phyloP scores from a whole-genome alignment of 2,797 vertebrate genomes.

The Myiotriccus ornatus region DNA sequence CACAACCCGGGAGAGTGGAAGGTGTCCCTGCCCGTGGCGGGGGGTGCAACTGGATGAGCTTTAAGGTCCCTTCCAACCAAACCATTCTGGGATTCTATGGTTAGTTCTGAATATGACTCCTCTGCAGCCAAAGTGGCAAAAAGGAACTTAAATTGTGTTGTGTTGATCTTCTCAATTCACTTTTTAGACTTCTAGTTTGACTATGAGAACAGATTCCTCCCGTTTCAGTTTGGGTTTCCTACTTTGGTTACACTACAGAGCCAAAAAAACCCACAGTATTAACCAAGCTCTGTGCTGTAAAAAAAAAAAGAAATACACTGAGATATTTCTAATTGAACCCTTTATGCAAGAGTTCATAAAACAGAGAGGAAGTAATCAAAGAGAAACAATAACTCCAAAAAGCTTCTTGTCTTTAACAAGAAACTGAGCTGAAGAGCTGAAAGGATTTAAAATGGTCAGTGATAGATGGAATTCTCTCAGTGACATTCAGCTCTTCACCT shows the following conservation, averaged over 20 bases:
- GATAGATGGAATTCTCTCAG: neutral
- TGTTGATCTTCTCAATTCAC: neutral
- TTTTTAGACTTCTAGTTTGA: neutral
- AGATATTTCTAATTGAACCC: neutral
- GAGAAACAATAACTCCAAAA: neutral
- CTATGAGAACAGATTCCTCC: neutral
- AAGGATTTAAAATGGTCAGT: neutral
- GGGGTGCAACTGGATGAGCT: neutral
- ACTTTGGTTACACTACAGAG: neutral
- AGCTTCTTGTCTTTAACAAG: fast-evolving
- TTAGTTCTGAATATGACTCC: fast-evolving
- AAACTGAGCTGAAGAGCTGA: neutral
- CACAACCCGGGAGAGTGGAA: neutral
- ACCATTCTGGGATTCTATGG: neutral
- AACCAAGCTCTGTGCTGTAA: neutral
- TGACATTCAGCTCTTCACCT: neutral
- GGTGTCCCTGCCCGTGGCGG: neutral
- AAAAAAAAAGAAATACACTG: neutral
- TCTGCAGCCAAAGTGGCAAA: neutral
- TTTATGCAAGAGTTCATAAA: neutral
- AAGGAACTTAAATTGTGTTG: neutral
- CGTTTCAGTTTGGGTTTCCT: neutral
- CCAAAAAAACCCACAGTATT: neutral
- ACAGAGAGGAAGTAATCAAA: neutral
- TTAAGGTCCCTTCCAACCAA: neutral